These are phyloP conservation scores for Rallus limicola DNA, from an alignment of 2,113 vertebrate genomes.

Conservation along the genomic window DNA sequence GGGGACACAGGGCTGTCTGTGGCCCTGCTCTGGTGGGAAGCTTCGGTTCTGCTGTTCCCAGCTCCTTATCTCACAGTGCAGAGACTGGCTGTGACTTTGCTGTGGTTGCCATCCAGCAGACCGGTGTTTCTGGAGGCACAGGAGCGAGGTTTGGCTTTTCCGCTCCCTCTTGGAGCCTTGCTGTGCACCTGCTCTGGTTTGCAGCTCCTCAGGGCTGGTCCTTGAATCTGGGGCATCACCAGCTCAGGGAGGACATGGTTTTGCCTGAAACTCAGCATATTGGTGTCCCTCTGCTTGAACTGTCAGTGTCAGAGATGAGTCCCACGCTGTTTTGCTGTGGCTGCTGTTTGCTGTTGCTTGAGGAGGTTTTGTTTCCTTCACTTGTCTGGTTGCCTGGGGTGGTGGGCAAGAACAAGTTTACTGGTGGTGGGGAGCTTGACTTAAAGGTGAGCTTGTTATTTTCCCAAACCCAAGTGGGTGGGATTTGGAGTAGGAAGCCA, in stretches of 20 bases:
- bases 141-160: not conserved
- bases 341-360: not conserved
- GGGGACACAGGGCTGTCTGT: not conserved
- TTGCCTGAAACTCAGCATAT: not conserved
- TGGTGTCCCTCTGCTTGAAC: not conserved
- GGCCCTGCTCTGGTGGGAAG: not conserved
- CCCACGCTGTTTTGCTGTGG: not conserved
- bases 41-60: not conserved
- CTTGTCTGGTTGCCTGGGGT: not conserved
- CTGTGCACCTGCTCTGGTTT: not conserved
- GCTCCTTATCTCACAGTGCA: not conserved
- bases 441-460: not conserved
- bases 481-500: not conserved
- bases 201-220: not conserved
- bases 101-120: fast-evolving
- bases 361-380: not conserved
- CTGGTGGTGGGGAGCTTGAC: too few species aligned
- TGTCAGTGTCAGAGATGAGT: not conserved
- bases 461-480: not conserved
- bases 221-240: not conserved
- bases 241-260: fast-evolving
- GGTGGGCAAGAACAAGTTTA: not conserved
- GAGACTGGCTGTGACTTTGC: not conserved
- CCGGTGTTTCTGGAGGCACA: not conserved
- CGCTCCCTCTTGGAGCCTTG: fast-evolving